Percentiles rank a stretch among this genome's conserved stretches.
phyloP scores from a whole-genome alignment of 2,797 vertebrate genomes.

The Rhinatrema bivittatum region DNA sequence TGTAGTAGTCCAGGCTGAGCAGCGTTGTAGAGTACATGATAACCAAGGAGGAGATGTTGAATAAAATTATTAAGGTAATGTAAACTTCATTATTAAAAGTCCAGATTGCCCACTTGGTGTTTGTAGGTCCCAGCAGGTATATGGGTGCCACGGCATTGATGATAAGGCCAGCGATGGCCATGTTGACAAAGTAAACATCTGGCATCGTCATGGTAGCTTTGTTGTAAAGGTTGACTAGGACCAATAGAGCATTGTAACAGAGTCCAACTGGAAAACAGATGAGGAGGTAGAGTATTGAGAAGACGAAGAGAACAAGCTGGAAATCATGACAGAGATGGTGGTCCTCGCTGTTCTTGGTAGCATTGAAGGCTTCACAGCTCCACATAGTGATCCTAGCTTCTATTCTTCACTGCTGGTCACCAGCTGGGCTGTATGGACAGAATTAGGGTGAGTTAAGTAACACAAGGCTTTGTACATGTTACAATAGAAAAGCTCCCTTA shows the following conservation, averaged over 20 bases:
- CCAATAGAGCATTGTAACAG: conserved; percentile 84
- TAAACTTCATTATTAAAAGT: conserved; percentile 80
- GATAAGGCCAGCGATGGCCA: conserved; percentile 86
- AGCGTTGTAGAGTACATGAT: conserved; percentile 91
- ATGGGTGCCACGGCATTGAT: conserved; percentile 79
- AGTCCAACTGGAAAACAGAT: conserved; percentile 84
- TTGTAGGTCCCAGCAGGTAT: conserved; percentile 78
- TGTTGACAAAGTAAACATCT: conserved; percentile 95
- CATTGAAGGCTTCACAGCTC: conserved; percentile 82
- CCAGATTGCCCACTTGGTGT: conserved; percentile 83
- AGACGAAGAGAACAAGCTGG: conserved; percentile 77
- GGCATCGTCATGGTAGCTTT: conserved; percentile 95
- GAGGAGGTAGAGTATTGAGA: conserved; percentile 88
- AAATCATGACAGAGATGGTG: conserved; percentile 80
- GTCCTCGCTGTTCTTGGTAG: conserved; percentile 65
- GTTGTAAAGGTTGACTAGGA: conserved; percentile 88
- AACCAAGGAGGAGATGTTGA: conserved; percentile 89
- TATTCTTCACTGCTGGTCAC: conserved; percentile 41
- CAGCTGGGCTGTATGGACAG: conserved; percentile 57
- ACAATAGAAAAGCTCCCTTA: too few species aligned
- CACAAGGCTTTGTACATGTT: neutral
- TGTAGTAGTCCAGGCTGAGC: conserved; percentile 94
- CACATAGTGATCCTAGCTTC: conserved; percentile 76
- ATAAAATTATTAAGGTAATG: conserved; percentile 88
- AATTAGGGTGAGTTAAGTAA: neutral